Base-by-base conservation (phyloP, 2,888 invertebrate species). In the Papilio elwesi region DNA sequence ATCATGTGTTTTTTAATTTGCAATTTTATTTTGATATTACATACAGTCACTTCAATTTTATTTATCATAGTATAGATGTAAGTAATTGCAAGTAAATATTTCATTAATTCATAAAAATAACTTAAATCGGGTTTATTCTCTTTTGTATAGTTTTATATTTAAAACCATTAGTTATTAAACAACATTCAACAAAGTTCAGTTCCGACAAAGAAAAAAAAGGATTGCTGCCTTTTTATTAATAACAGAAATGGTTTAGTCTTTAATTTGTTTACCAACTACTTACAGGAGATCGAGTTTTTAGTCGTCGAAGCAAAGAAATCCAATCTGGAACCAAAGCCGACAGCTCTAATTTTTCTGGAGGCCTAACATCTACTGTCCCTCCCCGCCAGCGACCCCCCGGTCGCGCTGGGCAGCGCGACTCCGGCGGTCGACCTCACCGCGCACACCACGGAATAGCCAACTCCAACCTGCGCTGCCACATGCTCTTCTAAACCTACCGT, bases 251-350 rank as follows among this genome's bases (percentile, higher is more conserved):
- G 13, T 68, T 47, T 43, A 49, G 10, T 15, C 43, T 7, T 43
- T 48, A 48, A 10, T 12, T 49, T 49, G 15, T 9, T n/a, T 36
- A 57, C 49, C 15, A 9, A 55, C n/a, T 74, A 36, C 15, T 74
- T 86, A n/a, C 96, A 96, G 91, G 97, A 97, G 87, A 98, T 98
- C 91, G 98, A 98, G 94, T 98, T 99, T 94, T 95, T 98, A 85
- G 98, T 99, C 80, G 96, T 98, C 78, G 98, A 98, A 94, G 97
- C 98, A 81, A 98, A 98, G 93, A 97, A 97, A 92, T 97, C 97
- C 83, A 97, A 98, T 91, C 94, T 97, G 92, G 98, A 98, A 94
- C 97, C 97, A 83, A 98, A 98, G 94, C 98, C 97, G 80, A 97
- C 98, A 84, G 97, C 98, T 80, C 94, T 97, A 78, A 97, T 98